phyloP scores from a whole-genome alignment of 1,140 invertebrate genomes.

The Sitobion miscanthi region DNA sequence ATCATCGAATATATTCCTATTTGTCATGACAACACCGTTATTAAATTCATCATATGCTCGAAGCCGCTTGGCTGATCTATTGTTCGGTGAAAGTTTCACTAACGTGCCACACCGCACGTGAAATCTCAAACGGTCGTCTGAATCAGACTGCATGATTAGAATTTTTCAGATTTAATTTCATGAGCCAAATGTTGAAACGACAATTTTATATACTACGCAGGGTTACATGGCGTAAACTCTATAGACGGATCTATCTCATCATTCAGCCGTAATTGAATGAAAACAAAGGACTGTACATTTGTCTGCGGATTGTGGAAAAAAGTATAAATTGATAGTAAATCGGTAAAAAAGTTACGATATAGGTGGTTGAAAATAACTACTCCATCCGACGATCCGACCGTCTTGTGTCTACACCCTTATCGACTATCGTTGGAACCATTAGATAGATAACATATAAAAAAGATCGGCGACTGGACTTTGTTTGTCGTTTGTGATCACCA shows the following conservation, averaged over 20 bases:
- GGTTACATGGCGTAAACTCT: neutral
- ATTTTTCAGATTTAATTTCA: neutral
- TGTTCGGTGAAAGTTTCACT: constrained; percentile 85
- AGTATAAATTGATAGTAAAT: neutral
- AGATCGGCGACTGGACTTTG: too few species aligned
- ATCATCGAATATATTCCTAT: constrained; percentile 82
- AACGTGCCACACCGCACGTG: constrained; percentile 86
- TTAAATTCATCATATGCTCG: constrained; percentile 93
- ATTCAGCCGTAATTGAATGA: neutral
- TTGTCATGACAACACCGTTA: constrained; percentile 91
- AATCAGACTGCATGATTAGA: neutral
- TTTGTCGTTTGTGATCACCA: too few species aligned
- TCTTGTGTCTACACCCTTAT: too few species aligned
- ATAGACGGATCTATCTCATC: neutral
- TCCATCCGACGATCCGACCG: too few species aligned
- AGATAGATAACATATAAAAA: too few species aligned
- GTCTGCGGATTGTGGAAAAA: neutral
- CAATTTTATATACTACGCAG: neutral
- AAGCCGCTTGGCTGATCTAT: constrained; percentile 83
- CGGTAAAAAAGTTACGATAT: neutral
- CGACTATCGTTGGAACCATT: too few species aligned
- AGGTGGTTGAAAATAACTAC: neutral
- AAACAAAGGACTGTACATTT: neutral
- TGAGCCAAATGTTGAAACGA: neutral
- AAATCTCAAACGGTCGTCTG: constrained; percentile 65